phyloP scores from a whole-genome alignment of 2,888 invertebrate genomes.

The Diabrotica balteata region DNA sequence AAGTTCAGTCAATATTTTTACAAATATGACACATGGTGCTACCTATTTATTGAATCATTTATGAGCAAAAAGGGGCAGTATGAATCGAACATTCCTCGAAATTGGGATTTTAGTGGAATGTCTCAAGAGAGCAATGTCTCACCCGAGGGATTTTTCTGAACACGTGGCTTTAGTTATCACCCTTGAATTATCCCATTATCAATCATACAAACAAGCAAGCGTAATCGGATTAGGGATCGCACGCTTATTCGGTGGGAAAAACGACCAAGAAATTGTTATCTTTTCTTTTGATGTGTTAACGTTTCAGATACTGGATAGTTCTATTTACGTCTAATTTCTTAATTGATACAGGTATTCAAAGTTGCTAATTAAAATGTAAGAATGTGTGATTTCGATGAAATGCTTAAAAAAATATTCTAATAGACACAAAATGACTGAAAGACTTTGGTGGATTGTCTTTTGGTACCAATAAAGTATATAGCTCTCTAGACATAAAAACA shows the following conservation, averaged over 20 bases:
- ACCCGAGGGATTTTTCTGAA: conserved; percentile 36
- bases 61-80: conserved; percentile 33
- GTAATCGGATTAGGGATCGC: conserved; percentile 50
- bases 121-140: conserved; percentile 43
- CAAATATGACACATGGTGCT: conserved; percentile 40
- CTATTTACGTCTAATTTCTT: too few species aligned
- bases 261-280: conserved; percentile 24
- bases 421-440: too few species aligned
- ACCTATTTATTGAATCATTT: conserved; percentile 37
- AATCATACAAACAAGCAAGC: conserved; percentile 55
- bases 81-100: conserved; percentile 27
- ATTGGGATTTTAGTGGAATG: conserved; percentile 28
- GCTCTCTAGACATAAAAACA: too few species aligned
- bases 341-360: too few species aligned
- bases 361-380: too few species aligned
- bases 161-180: conserved; percentile 54
- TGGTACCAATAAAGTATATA: too few species aligned
- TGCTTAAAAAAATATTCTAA: too few species aligned
- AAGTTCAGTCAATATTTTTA: conserved; percentile 40
- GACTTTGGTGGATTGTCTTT: too few species aligned
- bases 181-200: conserved; percentile 54
- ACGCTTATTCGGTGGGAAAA: conserved; percentile 26
- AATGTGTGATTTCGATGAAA: too few species aligned
- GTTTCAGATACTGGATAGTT: too few species aligned
- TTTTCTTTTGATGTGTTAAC: conserved; percentile 16